phyloP scores from a whole-genome alignment of 2,888 invertebrate species.

The Cantharis rufa region DNA sequence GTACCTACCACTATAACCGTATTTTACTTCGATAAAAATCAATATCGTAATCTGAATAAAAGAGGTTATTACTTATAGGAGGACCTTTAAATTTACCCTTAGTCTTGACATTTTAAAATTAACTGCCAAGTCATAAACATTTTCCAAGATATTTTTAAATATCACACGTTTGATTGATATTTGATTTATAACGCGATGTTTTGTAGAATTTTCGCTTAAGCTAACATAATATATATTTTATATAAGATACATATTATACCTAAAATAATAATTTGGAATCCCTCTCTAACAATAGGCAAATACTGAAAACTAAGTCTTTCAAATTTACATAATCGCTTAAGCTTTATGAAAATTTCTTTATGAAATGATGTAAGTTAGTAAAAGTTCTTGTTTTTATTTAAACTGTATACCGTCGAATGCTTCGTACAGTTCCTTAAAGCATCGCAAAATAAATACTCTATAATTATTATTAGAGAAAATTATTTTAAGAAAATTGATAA shows the following conservation, averaged over 20 bases:
- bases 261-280: not conserved
- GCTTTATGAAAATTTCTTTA: not conserved
- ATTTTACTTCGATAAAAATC: slow-evolving; percentile 14
- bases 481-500: not conserved
- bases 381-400: not conserved
- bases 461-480: not conserved
- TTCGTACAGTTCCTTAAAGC: too few relatives aligned
- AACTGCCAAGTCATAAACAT: slow-evolving; percentile 1
- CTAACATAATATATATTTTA: too few relatives aligned
- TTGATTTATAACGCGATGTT: not conserved
- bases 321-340: slow-evolving; percentile 1
- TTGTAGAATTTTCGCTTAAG: not conserved
- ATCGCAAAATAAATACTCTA: not conserved
- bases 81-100: slow-evolving; percentile 41
- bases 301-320: not conserved
- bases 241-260: not conserved
- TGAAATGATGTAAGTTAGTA: not conserved
- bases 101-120: slow-evolving; percentile 39
- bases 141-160: not conserved
- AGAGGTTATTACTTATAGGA: slow-evolving; percentile 26
- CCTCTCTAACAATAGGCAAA: not conserved
- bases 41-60: slow-evolving; percentile 11
- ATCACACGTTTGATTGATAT: not conserved
- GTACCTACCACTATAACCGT: not conserved
- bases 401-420: not conserved